Evolutionary conservation across 23 tunicate genomes (phyloP).

Genomic region (Ascidia mentula): DNA sequence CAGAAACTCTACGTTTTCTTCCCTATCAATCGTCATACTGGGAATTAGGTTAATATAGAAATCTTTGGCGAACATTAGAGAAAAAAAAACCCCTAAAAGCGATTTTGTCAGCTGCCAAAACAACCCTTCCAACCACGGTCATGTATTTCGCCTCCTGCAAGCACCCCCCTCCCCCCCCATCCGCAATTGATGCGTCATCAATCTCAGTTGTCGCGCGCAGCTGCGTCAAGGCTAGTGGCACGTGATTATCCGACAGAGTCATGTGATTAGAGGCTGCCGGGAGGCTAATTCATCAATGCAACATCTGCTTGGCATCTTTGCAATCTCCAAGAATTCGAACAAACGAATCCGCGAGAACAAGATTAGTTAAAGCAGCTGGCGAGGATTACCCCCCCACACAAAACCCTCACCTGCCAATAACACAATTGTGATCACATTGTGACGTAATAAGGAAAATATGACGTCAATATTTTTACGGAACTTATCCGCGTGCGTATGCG

Average conservation of each 20-base stretch:
- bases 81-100: not conserved
- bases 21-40: too few relatives aligned
- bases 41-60: too few relatives aligned
- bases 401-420: too few relatives aligned
- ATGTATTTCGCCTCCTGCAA: not conserved
- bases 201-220: slow-evolving; percentile 1
- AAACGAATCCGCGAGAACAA: too few relatives aligned
- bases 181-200: slow-evolving; percentile 9
- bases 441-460: too few relatives aligned
- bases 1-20: too few relatives aligned
- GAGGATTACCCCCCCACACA: too few relatives aligned
- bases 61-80: not conserved
- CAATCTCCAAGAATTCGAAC: too few relatives aligned
- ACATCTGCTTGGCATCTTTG: slow-evolving; percentile 2
- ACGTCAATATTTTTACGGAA: too few relatives aligned
- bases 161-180: not conserved
- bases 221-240: slow-evolving; percentile 3
- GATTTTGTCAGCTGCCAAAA: not conserved
- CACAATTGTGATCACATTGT: too few relatives aligned
- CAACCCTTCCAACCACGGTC: not conserved
- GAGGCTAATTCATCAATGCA: not conserved
- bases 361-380: too few relatives aligned
- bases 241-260: not conserved
- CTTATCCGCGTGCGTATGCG: too few relatives aligned
- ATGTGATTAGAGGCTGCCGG: not conserved